A percentile compares a stretch with the other conserved stretches of the same genome.
Conservation (phyloP, 2,797 vertebrate species). For the Pseudomugil tenellus region DNA sequence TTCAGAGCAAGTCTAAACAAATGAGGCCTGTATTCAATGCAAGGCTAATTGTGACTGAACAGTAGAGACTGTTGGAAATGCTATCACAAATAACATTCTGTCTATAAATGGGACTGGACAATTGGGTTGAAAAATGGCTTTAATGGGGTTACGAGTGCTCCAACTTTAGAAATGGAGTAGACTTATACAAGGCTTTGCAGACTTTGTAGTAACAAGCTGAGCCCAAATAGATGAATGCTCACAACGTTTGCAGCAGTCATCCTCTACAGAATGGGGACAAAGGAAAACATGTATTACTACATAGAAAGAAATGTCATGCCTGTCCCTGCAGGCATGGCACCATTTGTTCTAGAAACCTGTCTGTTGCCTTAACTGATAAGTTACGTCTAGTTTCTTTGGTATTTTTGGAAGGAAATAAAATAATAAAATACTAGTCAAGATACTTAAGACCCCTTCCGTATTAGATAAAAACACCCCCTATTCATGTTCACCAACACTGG, state of each 20-base stretch:
- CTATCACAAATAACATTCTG: conserved; percentile 2
- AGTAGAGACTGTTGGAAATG: conserved; percentile 27
- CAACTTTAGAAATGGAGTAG: background rate
- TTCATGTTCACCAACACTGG: background rate
- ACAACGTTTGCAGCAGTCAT: background rate
- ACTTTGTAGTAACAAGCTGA: background rate
- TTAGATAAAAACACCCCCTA: too few species aligned
- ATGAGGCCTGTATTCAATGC: conserved; percentile 21
- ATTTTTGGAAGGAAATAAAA: too few species aligned
- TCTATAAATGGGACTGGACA: conserved; percentile 24
- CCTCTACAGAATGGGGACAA: background rate
- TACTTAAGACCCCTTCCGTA: background rate
- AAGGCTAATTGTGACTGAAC: conserved; percentile 9
- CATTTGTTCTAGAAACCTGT: background rate
- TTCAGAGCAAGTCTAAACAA: conserved; percentile 25
- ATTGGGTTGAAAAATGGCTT: conserved; percentile 26
- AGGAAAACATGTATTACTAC: background rate
- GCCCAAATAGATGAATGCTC: background rate
- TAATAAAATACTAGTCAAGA: too few species aligned
- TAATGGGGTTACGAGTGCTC: conserved; percentile 3
- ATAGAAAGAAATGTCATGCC: background rate
- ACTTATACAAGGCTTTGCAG: background rate
- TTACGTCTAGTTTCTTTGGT: background rate
- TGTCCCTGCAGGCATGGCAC: background rate
- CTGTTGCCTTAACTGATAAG: background rate